phyloP scores from a whole-genome alignment of 2,888 invertebrate species.

The Pollenia griseotomentosa region DNA sequence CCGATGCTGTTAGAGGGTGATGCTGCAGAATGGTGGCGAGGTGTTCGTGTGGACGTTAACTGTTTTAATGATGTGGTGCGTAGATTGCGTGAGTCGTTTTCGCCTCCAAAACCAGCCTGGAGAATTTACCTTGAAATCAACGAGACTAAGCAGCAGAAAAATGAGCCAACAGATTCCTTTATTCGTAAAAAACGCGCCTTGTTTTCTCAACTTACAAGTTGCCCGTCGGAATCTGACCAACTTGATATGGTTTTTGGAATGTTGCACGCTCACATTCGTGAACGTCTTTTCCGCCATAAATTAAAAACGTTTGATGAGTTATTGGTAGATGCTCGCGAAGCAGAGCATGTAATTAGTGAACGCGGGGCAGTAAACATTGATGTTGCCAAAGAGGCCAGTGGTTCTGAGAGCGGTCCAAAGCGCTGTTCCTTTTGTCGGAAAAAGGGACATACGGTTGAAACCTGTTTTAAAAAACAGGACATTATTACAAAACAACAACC shows the following conservation, averaged over 20 bases:
- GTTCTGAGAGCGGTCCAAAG: conserved; percentile 29
- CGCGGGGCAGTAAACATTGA: conserved; percentile 33
- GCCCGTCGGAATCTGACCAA: conserved; percentile 46
- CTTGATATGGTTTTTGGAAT: conserved; percentile 61
- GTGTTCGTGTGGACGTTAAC: conserved; percentile 11
- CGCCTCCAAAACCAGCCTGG: conserved; percentile 70
- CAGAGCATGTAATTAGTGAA: conserved; percentile 46
- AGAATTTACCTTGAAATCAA: conserved; percentile 69
- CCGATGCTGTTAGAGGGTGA: conserved; percentile 63
- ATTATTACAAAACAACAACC: neutral
- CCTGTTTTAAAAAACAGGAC: conserved; percentile 42
- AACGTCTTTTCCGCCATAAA: conserved; percentile 52
- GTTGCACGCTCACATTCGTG: conserved; percentile 56
- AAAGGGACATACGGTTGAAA: conserved; percentile 29
- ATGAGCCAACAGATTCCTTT: conserved; percentile 67
- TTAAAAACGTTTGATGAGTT: conserved; percentile 56
- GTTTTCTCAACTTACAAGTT: conserved; percentile 54
- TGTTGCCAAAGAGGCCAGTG: conserved; percentile 6
- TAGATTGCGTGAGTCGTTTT: conserved; percentile 64
- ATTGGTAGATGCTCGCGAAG: conserved; percentile 60
- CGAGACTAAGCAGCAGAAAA: conserved; percentile 68
- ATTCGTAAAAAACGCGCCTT: conserved; percentile 67
- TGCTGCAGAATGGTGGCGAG: conserved; percentile 68
- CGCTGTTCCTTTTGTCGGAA: conserved; percentile 50
- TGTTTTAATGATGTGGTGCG: conserved; percentile 56